These are phyloP conservation scores for Anorthoa munda DNA, from an alignment of 2,888 invertebrate genomes.

Conservation along the genomic window DNA sequence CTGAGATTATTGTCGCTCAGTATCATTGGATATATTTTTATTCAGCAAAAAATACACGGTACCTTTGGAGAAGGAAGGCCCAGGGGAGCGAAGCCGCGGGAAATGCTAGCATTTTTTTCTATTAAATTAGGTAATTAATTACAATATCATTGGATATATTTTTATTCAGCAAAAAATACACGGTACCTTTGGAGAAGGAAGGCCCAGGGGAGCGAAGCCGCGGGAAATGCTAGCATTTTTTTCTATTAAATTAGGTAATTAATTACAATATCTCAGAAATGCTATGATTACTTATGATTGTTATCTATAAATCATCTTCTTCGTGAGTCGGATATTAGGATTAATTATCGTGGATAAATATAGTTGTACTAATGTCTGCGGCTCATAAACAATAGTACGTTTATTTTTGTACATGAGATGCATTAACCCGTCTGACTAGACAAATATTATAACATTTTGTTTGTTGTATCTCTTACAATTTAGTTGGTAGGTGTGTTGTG, in stretches of 20 bases:
- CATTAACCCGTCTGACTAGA: background rate
- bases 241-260: background rate
- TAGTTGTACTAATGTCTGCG: background rate
- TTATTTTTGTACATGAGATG: background rate
- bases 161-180: too few species aligned
- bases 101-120: background rate
- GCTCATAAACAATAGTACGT: slow-evolving; percentile 1
- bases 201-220: too few species aligned
- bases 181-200: too few species aligned
- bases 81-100: too few species aligned
- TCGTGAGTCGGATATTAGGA: background rate
- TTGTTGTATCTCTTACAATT: background rate
- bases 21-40: too few species aligned
- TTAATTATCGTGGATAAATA: background rate
- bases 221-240: background rate
- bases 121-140: too few species aligned
- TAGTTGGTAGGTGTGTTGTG: background rate
- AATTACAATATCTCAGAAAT: background rate
- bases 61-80: too few species aligned
- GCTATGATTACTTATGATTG: background rate
- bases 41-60: too few species aligned
- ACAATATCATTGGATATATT: too few species aligned
- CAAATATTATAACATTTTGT: background rate
- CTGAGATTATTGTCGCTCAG: too few species aligned
- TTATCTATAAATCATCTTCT: slow-evolving; percentile 5